Conservation (phyloP, 2,113 vertebrate genomes). For the Okapia johnstoni region DNA sequence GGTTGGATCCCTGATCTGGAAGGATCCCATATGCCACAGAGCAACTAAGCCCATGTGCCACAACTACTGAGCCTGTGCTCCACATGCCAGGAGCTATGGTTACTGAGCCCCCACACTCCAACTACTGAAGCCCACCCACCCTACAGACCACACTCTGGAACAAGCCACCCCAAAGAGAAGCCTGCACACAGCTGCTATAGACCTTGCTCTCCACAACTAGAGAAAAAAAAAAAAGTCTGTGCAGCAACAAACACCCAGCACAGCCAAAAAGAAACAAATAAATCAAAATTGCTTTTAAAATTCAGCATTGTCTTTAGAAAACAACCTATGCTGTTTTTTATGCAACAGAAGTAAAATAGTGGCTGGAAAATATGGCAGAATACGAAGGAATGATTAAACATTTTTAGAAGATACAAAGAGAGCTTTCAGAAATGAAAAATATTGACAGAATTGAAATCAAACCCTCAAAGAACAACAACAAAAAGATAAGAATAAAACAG, state of each 20-base stretch:
- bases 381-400: not conserved
- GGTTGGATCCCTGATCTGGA: not conserved
- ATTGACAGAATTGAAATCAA: not conserved
- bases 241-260: not conserved
- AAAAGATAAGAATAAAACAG: not conserved
- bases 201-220: not conserved
- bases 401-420: not conserved
- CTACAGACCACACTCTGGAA: not conserved
- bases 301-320: not conserved
- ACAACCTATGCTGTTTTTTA: not conserved
- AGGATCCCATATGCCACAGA: not conserved
- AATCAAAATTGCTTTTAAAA: not conserved
- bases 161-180: not conserved
- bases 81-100: not conserved
- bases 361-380: not conserved
- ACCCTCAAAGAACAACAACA: not conserved
- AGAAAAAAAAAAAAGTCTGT: not conserved
- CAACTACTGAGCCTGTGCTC: not conserved
- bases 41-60: not conserved
- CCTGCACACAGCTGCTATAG: not conserved
- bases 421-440: constrained; percentile 7
- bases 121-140: not conserved
- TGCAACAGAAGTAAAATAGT: not conserved
- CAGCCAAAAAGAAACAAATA: not conserved
- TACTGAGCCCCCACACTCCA: not conserved